Evolutionary conservation across 2,888 invertebrate genomes (phyloP).

Genomic region (Metellina segmentata): DNA sequence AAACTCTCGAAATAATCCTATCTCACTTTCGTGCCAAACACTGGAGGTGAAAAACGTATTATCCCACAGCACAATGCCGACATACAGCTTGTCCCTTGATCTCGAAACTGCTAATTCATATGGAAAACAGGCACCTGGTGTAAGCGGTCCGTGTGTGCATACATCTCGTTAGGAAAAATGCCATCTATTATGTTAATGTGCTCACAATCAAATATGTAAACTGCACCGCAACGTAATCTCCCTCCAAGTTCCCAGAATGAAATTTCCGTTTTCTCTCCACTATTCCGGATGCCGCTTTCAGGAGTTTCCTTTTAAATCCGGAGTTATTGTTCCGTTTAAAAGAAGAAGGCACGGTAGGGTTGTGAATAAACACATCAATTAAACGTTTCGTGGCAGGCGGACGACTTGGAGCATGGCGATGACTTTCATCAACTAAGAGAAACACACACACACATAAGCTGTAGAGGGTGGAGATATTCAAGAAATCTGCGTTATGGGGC

Average conservation of each 20-base stretch:
- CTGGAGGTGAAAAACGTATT: too few relatives aligned
- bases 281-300: constrained; percentile 6
- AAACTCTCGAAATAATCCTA: too few relatives aligned
- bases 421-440: background rate
- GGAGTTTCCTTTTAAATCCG: constrained; percentile 14
- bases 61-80: too few relatives aligned
- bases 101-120: constrained; percentile 8
- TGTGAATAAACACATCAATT: constrained; percentile 35
- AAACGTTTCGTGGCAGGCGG: background rate
- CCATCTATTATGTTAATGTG: constrained; percentile 41
- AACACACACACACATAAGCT: too few relatives aligned
- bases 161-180: constrained; percentile 1
- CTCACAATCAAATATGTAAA: constrained; percentile 51
- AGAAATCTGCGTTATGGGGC: background rate
- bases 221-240: constrained; percentile 14
- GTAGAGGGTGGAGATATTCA: background rate
- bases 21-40: too few relatives aligned
- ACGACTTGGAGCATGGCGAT: background rate
- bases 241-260: constrained; percentile 2
- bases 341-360: background rate
- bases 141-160: background rate
- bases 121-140: background rate
- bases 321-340: constrained; percentile 5
- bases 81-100: too few relatives aligned
- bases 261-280: constrained; percentile 25